A percentile compares a stretch with the other conserved stretches of the same genome.
phyloP scores from a whole-genome alignment of 2,797 vertebrate genomes.

The Cynopterus sphinx region DNA sequence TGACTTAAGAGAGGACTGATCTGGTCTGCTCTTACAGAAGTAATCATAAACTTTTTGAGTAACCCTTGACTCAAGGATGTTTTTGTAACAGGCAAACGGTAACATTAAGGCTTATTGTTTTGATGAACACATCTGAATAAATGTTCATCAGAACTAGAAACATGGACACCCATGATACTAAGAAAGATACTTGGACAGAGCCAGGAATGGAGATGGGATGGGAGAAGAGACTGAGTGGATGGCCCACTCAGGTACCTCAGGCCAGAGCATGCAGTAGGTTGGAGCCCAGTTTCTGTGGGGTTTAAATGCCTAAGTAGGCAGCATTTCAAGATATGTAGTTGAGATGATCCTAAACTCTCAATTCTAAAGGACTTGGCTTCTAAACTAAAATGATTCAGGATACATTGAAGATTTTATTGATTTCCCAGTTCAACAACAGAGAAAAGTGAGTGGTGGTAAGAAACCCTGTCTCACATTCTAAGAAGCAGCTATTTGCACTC shows the following conservation, averaged over 20 bases:
- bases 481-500: not conserved
- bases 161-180: not conserved
- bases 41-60: constrained; percentile 62
- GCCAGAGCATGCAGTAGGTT: not conserved
- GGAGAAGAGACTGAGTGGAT: not conserved
- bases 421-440: not conserved
- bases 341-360: not conserved
- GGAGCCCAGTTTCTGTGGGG: not conserved
- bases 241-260: not conserved
- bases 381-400: constrained; percentile 10
- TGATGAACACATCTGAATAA: constrained; percentile 51
- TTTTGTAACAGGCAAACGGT: constrained; percentile 57
- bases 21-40: constrained; percentile 66
- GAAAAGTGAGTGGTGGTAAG: not conserved
- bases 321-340: not conserved
- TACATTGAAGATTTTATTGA: not conserved
- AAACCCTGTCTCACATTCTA: not conserved
- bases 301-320: not conserved
- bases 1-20: constrained; percentile 62
- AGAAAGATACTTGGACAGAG: not conserved
- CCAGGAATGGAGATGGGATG: not conserved
- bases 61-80: constrained; percentile 70
- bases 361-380: not conserved
- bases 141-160: not conserved
- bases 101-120: constrained; percentile 27